Evolutionary conservation across 2,113 vertebrate species (phyloP).

Genomic region (Melanerpes formicivorus): DNA sequence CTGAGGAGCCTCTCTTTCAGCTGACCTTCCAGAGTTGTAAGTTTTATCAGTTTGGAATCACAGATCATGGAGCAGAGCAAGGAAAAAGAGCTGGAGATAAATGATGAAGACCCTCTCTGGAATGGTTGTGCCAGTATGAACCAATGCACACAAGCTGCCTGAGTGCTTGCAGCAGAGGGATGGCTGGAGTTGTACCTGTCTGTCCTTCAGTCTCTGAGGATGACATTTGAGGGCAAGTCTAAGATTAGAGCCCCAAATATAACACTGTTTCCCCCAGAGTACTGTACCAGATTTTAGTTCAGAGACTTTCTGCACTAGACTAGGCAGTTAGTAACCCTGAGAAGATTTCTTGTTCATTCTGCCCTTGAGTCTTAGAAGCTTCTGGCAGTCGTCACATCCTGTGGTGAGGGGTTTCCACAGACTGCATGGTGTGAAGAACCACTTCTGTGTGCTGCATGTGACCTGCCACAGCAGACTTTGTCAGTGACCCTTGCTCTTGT

Average conservation of each 20-base stretch:
- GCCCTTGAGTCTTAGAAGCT: not conserved
- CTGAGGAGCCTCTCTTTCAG: not conserved
- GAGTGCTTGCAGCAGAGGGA: not conserved
- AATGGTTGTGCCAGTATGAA: not conserved
- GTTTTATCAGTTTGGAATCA: not conserved
- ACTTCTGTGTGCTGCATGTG: accelerated
- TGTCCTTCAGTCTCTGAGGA: not conserved
- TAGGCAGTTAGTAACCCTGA: not conserved
- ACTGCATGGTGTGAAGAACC: accelerated
- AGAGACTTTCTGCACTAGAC: not conserved
- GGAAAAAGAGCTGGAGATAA: not conserved
- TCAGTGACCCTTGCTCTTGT: not conserved
- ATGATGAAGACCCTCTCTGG: not conserved
- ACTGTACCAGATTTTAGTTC: not conserved
- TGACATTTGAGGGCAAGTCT: not conserved
- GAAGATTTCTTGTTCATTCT: not conserved
- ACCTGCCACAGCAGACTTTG: not conserved
- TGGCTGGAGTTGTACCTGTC: not conserved
- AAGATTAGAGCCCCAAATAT: constrained; percentile 3
- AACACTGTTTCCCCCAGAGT: not conserved
- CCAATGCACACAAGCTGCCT: not conserved
- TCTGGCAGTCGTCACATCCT: not conserved
- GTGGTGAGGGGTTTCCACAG: not conserved
- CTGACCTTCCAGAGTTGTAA: not conserved
- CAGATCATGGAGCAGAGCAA: not conserved